Evolutionary conservation across 64 coral and sea anemone genomes (phyloP), one percentile per base, ranked within the genome.

Genomic region (Stylophora pistillata): DNA sequence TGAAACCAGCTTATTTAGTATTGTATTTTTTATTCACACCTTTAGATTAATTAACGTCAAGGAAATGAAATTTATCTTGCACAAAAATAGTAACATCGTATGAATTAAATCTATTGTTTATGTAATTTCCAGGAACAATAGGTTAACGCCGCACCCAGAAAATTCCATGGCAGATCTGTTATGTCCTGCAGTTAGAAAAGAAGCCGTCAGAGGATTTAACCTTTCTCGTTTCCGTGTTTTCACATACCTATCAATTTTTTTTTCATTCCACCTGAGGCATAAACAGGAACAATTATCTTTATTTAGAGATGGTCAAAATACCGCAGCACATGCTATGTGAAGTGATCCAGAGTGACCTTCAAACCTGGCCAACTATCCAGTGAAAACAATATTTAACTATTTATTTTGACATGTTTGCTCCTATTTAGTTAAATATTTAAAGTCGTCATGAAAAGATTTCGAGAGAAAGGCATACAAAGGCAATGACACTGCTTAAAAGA

Each of bases 381-480:
- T 3, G 17, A n/a, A 68, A 73, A 33, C 71, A 32, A 73, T 73
- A 32, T 73, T 73, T 73, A 18, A 32, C 71, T 32, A 73, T 73
- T 73, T 33, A 76, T 31, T 76, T 76, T 76, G 73, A 76, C 41
- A 76, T 53, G 33, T 73, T 73, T 30, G 71, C 53, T 53, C 73
- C 37, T 13, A 47, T 76, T 18, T 2, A 17, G 73, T 54, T 76
- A 76, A 76, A 76, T 76, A 52, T 76, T 76, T 76, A 53, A 33
- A 23, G 9, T 76, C 73, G 20, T 4, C 20, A 16, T 37, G 5
- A 76, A 34, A 34, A 76, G 20, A 28, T 17, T 73, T 73, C 15
- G 41, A 54, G 41, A 76, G 41, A 33, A 23, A 76, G 5, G 34
- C 9, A 76, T 12, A 76, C 53, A 76, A 76, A 76, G 53, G 18